Evolutionary conservation across 2,888 invertebrate species (phyloP).

Genomic region (Phortica magna): DNA sequence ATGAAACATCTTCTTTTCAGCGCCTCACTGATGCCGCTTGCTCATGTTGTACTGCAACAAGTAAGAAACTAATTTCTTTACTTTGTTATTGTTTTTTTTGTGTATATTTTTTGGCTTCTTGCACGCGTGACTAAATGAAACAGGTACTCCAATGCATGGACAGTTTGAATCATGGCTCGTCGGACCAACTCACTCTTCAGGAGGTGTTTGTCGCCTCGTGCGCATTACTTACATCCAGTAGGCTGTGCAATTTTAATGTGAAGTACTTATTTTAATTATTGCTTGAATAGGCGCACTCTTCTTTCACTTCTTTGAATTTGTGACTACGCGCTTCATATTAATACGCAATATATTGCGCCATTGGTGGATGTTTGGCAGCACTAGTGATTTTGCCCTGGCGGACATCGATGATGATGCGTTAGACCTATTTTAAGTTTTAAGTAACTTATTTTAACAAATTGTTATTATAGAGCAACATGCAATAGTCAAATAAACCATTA

Average conservation of each 20-base stretch:
- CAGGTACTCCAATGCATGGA: slow-evolving; percentile 74
- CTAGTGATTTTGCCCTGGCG: slow-evolving; percentile 64
- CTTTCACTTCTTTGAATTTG: slow-evolving; percentile 75
- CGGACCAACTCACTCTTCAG: slow-evolving; percentile 62
- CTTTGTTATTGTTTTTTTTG: slow-evolving; percentile 51
- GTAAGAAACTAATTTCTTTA: slow-evolving; percentile 46
- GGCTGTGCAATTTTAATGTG: background rate
- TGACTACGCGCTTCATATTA: slow-evolving; percentile 67
- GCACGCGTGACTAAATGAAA: background rate
- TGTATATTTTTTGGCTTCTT: slow-evolving; percentile 6
- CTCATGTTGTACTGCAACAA: slow-evolving; percentile 73
- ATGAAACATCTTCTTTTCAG: slow-evolving; percentile 70
- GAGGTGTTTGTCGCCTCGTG: slow-evolving; percentile 66
- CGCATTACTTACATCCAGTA: slow-evolving; percentile 71
- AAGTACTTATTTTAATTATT: slow-evolving; percentile 4
- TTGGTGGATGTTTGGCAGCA: slow-evolving; percentile 77
- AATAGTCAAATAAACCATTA: slow-evolving; percentile 33
- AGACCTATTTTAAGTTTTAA: slow-evolving; percentile 61
- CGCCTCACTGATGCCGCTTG: slow-evolving; percentile 70
- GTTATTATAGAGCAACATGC: background rate
- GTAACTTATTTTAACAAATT: background rate
- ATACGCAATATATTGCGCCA: slow-evolving; percentile 73
- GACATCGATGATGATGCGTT: slow-evolving; percentile 69
- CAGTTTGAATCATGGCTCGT: slow-evolving; percentile 65
- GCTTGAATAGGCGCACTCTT: slow-evolving; percentile 64